Evolutionary conservation across 2,797 vertebrate genomes (phyloP).

Genomic region (Xiphophorus birchmanni): DNA sequence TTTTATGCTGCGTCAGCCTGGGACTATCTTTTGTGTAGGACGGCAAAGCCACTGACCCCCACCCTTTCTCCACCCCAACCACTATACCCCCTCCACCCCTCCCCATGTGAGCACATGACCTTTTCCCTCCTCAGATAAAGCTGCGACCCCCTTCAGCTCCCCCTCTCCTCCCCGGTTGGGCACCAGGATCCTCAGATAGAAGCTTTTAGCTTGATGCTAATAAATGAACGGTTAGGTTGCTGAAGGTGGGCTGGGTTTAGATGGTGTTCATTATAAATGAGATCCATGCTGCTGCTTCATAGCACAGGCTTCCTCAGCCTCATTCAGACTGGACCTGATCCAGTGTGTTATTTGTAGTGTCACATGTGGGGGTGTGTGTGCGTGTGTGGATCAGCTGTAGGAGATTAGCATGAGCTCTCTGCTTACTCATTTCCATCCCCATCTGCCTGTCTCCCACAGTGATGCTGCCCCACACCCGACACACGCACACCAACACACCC

Average conservation of each 20-base stretch:
- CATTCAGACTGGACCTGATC: conserved; percentile 40
- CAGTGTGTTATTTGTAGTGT: conserved; percentile 33
- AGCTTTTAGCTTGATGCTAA: background rate
- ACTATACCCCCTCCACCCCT: background rate
- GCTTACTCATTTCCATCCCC: conserved; percentile 79
- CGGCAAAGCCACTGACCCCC: conserved; percentile 35
- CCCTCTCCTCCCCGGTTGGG: conserved; percentile 1
- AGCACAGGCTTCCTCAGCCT: conserved; percentile 45
- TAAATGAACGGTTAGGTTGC: background rate
- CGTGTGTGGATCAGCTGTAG: conserved; percentile 65
- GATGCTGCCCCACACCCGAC: conserved; percentile 46
- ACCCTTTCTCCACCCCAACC: background rate
- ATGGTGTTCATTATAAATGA: conserved; percentile 18
- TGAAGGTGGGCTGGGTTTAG: conserved; percentile 3
- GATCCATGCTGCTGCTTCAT: conserved; percentile 10
- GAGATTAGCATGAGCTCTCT: conserved; percentile 78
- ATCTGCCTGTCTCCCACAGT: conserved; percentile 79
- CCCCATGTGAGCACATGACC: conserved; percentile 67
- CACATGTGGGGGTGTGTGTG: conserved; percentile 10
- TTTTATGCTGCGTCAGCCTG: conserved; percentile 75
- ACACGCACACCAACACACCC: conserved; percentile 20
- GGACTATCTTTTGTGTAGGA: conserved; percentile 59
- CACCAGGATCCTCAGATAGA: background rate
- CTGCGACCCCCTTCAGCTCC: conserved; percentile 57
- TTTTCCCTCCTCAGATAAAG: conserved; percentile 68